These are phyloP conservation scores for Scomber japonicus DNA, from an alignment of 2,113 vertebrate species.

Conservation along the genomic window DNA sequence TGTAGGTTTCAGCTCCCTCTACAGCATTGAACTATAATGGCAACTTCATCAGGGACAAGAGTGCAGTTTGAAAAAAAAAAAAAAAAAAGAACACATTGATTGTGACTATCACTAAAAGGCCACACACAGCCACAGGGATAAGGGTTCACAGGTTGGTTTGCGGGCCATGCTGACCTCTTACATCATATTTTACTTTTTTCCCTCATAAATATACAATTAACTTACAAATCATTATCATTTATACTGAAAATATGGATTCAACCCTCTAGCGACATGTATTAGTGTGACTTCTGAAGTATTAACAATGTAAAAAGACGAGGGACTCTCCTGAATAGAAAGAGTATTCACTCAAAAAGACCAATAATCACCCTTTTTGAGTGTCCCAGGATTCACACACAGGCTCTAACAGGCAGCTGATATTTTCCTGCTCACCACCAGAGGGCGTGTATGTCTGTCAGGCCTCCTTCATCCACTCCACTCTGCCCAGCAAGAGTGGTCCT, in stretches of 20 bases:
- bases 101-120: background rate
- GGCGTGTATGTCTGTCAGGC: conserved; percentile 37
- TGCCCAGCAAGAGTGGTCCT: conserved; percentile 53
- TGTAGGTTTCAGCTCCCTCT: no score
- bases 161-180: background rate
- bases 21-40: no score
- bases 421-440: conserved; percentile 60
- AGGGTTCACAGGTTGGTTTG: background rate
- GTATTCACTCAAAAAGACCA: background rate
- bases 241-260: background rate
- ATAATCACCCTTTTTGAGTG: background rate
- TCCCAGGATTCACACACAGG: background rate
- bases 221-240: background rate
- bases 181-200: background rate
- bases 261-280: background rate
- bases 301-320: background rate
- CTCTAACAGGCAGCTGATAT: background rate
- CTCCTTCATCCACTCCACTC: conserved; percentile 14
- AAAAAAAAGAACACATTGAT: background rate
- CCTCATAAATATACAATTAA: background rate
- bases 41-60: no score
- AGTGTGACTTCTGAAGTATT: background rate
- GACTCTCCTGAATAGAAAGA: background rate
- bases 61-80: background rate
- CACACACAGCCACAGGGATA: background rate